phyloP scores from a whole-genome alignment of 2,113 vertebrate species.

The Ailuropoda melanoleuca region DNA sequence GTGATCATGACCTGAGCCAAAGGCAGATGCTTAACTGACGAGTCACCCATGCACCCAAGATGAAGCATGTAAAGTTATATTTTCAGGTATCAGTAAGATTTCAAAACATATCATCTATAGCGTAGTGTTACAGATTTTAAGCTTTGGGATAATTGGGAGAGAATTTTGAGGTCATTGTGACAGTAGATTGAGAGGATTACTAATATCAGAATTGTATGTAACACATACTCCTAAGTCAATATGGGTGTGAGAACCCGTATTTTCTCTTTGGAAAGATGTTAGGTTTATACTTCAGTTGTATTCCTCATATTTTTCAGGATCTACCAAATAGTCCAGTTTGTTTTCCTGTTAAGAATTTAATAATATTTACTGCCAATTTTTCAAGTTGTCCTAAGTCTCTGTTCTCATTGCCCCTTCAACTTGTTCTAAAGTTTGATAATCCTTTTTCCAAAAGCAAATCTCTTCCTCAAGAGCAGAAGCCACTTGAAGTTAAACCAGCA shows the following conservation, averaged over 20 bases:
- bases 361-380: neutral
- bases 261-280: slow-evolving; percentile 27
- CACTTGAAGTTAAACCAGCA: slow-evolving; percentile 76
- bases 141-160: neutral
- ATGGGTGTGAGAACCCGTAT: neutral
- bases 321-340: neutral
- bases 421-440: slow-evolving; percentile 61
- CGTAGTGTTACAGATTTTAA: slow-evolving; percentile 24
- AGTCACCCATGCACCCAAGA: neutral
- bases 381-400: neutral
- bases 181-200: neutral
- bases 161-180: neutral
- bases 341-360: slow-evolving; percentile 14
- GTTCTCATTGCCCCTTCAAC: neutral
- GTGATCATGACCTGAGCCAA: neutral
- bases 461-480: slow-evolving; percentile 73
- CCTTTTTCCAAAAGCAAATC: slow-evolving; percentile 74
- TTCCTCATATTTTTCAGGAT: neutral
- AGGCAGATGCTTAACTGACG: neutral
- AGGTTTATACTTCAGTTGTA: neutral
- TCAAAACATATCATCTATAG: neutral
- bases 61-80: neutral
- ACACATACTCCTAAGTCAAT: neutral
- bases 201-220: neutral
- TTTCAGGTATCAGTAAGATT: neutral